Evolutionary conservation across 1,140 invertebrate species (phyloP).

Genomic region (Spodoptera litura): DNA sequence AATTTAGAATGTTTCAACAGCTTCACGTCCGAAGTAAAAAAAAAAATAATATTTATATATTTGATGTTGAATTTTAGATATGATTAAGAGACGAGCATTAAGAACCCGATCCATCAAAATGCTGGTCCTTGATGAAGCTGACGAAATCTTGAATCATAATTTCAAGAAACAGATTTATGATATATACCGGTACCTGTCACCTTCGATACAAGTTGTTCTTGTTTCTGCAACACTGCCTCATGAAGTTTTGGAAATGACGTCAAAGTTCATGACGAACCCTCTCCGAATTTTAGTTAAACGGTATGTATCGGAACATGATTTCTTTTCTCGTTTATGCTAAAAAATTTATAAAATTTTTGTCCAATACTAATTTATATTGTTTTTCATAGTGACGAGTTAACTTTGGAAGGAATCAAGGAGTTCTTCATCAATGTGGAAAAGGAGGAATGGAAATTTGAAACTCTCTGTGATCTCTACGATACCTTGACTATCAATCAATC

Average conservation of each 20-base stretch:
- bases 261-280: constrained; percentile 99
- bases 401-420: constrained; percentile 99
- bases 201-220: constrained; percentile 98
- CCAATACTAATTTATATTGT: not conserved
- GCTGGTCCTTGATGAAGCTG: constrained; percentile 99
- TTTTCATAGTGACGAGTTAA: constrained; percentile 97
- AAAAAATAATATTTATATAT: too few species aligned
- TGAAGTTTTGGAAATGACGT: constrained; percentile 99
- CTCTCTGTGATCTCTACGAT: constrained; percentile 99
- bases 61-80: constrained; percentile 89
- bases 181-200: constrained; percentile 99
- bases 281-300: constrained; percentile 99
- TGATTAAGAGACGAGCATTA: constrained; percentile 98
- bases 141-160: constrained; percentile 99
- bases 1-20: too few species aligned
- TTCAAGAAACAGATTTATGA: constrained; percentile 99
- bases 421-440: constrained; percentile 99
- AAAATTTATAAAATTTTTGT: not conserved
- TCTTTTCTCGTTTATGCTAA: not conserved
- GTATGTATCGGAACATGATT: constrained; percentile 79
- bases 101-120: constrained; percentile 99
- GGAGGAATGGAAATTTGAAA: constrained; percentile 99
- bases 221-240: constrained; percentile 99
- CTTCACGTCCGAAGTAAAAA: too few species aligned
- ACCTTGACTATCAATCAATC: constrained; percentile 99